Conservation (phyloP, 2,888 invertebrate species). For the Hirtodrosophila histrioides region DNA sequence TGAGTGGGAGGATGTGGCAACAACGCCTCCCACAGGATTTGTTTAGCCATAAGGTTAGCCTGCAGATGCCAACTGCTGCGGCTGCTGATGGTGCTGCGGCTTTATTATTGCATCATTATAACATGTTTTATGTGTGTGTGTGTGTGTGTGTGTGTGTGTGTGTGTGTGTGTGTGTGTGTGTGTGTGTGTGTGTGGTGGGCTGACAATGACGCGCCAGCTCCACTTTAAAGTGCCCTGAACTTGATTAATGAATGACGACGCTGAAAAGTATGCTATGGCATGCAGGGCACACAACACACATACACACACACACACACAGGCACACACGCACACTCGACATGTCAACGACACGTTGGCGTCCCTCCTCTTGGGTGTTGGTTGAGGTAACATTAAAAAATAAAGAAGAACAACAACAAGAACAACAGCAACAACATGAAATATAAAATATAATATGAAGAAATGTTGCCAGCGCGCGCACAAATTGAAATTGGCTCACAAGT, state of each 20-base stretch:
- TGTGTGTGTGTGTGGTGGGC: constrained; percentile 11
- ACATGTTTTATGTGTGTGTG: constrained; percentile 49
- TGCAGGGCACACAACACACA: constrained; percentile 41
- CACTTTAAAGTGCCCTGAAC: constrained; percentile 78
- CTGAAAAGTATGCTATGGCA: constrained; percentile 69
- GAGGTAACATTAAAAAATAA: constrained; percentile 33
- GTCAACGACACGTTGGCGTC: constrained; percentile 65
- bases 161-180: not conserved
- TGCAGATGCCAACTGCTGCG: constrained; percentile 26
- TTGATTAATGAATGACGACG: constrained; percentile 75
- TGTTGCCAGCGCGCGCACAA: constrained; percentile 49
- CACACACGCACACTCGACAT: constrained; percentile 48
- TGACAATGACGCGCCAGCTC: constrained; percentile 50
- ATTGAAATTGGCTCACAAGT: constrained; percentile 73
- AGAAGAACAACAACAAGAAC: not conserved
- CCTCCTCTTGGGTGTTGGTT: constrained; percentile 2
- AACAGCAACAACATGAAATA: not conserved
- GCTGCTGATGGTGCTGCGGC: constrained; percentile 45
- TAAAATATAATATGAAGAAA: constrained; percentile 24
- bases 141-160: constrained; percentile 10
- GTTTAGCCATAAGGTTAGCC: constrained; percentile 30
- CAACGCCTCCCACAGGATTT: constrained; percentile 52
- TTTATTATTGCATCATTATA: constrained; percentile 79
- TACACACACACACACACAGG: constrained; percentile 21
- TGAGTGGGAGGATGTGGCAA: constrained; percentile 18